Base-by-base conservation (phyloP, 2,113 vertebrate species). In the Myotis brandtii region DNA sequence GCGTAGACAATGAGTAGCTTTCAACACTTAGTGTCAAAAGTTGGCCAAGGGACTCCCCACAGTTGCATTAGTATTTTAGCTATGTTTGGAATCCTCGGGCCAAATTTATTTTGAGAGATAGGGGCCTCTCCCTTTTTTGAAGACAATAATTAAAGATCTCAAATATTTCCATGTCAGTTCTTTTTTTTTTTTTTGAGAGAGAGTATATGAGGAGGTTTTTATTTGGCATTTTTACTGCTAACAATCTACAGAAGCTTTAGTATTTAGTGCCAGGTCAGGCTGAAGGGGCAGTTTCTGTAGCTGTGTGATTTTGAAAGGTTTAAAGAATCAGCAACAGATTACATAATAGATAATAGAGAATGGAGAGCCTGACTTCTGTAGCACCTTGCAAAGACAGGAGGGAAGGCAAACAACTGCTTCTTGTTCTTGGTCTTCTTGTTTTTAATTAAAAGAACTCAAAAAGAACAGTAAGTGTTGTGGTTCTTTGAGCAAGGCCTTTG, bases 141-240 rank as follows among this genome's bases (percentile, higher is more conserved):
- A 43, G 30, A 32, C 16, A 52, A 6, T 23, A 21, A 70, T 48
- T 73, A 83, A 48, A 79, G 82, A 59, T 91, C 46, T 12, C 76
- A 46, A 48, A 6, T 50, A 48, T 43, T 80, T 17, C 20, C 20
- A 1, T 21, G 4, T 34, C n/a, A n/a, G n/a, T n/a, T n/a, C n/a
- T n/a, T n/a, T n/a, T n/a, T n/a, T n/a, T n/a, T n/a, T n/a, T n/a
- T n/a, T n/a, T n/a, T n/a, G n/a, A n/a, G 32, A 97, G 59, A 85
- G 88, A 87, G 69, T 94, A 12, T 95, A 95, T 96, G 90, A 5
- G 84, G 83, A 85, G 89, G 93, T 96, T 98, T 98, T 97, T 95
- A 95, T 95, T 97, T 98, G 96, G 86, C 96, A 79, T 96, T 98
- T 98, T 98, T 97, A 98, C 75, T 95, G 96, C 97, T 69, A 96